A percentile compares a stretch with the other conserved stretches of the same genome.
These are phyloP conservation scores for Hololepta plana DNA, from an alignment of 2,888 invertebrate species.

Conservation along the genomic window DNA sequence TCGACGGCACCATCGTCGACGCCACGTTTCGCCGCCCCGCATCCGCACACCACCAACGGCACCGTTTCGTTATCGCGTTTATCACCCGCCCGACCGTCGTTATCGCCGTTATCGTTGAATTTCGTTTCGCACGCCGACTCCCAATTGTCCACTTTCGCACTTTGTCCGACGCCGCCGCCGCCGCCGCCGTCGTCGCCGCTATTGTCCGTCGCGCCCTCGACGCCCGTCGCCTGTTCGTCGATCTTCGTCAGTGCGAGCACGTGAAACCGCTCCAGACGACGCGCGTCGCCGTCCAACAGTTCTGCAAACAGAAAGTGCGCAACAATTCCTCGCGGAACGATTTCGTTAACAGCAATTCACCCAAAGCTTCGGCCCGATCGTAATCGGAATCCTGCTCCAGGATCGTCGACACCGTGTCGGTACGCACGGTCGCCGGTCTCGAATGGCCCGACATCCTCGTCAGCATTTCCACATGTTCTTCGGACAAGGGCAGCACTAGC, in stretches of 20 bases:
- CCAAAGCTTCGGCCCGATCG: slow-evolving; percentile 14
- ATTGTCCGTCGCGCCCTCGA: slow-evolving; percentile 7
- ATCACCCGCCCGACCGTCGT: slow-evolving; percentile 5
- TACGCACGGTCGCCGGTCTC: slow-evolving; percentile 17
- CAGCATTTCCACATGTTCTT: slow-evolving; percentile 19
- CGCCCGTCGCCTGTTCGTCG: slow-evolving; percentile 17
- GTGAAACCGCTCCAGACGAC: slow-evolving; percentile 19
- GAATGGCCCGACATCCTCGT: slow-evolving; percentile 15
- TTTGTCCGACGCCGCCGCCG: too few relatives aligned
- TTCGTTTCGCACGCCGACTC: slow-evolving; percentile 21
- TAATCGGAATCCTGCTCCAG: slow-evolving; percentile 20
- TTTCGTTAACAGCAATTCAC: too few relatives aligned
- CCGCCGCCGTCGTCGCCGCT: slow-evolving; percentile 2
- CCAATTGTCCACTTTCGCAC: slow-evolving; percentile 24
- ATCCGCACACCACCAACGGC: slow-evolving; percentile 5
- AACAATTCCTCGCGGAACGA: slow-evolving; percentile 3
- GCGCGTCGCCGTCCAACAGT: too few relatives aligned
- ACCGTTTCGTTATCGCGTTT: slow-evolving; percentile 7
- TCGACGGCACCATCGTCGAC: too few relatives aligned
- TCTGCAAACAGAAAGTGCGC: slow-evolving; percentile 3
- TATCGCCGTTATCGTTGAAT: slow-evolving; percentile 2
- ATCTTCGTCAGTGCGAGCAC: slow-evolving; percentile 21
- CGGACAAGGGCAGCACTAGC: slow-evolving; percentile 14
- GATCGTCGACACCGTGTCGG: slow-evolving; percentile 24
- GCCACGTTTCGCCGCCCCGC: slow-evolving; percentile 10